Base-by-base conservation (phyloP, 1,140 invertebrate species). In the Drosophila burlai region DNA sequence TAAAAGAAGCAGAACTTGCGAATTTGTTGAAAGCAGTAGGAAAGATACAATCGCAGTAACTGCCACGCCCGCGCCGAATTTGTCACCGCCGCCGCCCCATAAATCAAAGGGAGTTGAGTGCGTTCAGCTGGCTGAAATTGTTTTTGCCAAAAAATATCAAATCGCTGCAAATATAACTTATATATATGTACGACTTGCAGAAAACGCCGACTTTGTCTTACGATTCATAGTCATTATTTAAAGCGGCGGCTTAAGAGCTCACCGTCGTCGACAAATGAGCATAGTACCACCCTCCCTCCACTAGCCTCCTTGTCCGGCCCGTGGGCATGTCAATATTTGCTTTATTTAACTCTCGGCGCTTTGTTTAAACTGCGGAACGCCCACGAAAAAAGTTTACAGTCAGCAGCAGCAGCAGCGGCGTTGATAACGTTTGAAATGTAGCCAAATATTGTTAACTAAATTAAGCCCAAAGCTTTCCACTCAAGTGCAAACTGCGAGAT, bases 211-310 rank as follows among this genome's bases (percentile, higher is more conserved):
- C 29, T 63, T 72, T 87, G 80, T 72, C 76, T 52, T 74, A 52
- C 77, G 78, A 84, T 89, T 81, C 81, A 84, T 63, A 75, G 81
- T 72, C 84, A 89, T 87, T 87, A 90, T 84, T 87, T 87, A 84
- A 84, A 90, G 84, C 84, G 63, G 73, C 77, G 76, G 84, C 85
- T 87, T 89, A 87, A 79, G 47, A 59, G 73, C 84, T 87, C 77
- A 84, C 40, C 50, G 54, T 66, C 49, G 66, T 71, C 74, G 84
- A 87, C 77, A 87, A 87, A 89, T 89, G 77, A 68, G 80, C 62
- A 78, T 45, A 38, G 54, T 40, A 11, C 26, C 40, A 21, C 43
- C 34, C 16, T 40, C 46, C 49, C 34, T 50, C 38, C 31, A 43
- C 21, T 8, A 18, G 18, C n/a, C 31, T 16, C 42, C 54, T 26